phyloP scores from a whole-genome alignment of 2,797 vertebrate genomes.

The Oreochromis mossambicus region DNA sequence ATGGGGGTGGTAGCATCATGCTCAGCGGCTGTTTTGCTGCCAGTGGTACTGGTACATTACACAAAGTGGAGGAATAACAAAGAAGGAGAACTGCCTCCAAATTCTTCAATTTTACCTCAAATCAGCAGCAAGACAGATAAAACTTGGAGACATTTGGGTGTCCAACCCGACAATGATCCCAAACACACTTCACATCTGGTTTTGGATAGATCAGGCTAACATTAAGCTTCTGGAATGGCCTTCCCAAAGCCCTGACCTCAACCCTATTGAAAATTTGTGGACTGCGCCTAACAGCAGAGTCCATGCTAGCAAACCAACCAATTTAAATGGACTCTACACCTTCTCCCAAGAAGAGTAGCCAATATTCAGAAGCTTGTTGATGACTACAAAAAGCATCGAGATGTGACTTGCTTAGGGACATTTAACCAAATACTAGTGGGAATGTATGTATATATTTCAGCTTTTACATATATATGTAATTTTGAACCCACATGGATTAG shows the following conservation, averaged over 20 bases:
- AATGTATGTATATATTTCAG: neutral
- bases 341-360: neutral
- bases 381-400: neutral
- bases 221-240: neutral
- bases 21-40: neutral
- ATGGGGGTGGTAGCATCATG: neutral
- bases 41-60: neutral
- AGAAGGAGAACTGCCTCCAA: neutral
- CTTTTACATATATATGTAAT: neutral
- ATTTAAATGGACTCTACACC: neutral
- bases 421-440: neutral
- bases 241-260: neutral
- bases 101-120: neutral
- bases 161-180: accelerated
- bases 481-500: neutral
- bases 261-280: neutral
- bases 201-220: neutral
- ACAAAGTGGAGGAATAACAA: neutral
- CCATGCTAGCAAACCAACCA: neutral
- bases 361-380: neutral
- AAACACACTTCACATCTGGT: neutral
- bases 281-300: accelerated
- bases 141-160: neutral
- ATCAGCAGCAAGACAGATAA: neutral
- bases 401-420: neutral